Conservation (phyloP, 2,797 vertebrate species). For the Catostomus latipinnis region DNA sequence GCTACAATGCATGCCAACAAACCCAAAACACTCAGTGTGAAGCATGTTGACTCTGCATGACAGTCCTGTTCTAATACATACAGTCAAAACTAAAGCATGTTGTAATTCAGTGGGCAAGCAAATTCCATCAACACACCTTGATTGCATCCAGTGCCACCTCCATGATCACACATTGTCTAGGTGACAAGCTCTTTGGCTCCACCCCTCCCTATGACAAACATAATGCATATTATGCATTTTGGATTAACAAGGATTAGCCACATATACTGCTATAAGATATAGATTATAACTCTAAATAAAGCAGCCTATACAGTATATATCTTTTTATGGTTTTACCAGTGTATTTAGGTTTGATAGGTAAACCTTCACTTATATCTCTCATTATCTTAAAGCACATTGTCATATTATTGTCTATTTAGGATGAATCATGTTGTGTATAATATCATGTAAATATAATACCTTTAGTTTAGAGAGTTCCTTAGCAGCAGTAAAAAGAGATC, state of each 20-base stretch:
- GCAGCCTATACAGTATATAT: background rate
- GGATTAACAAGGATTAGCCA: slow-evolving; percentile 25
- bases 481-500: slow-evolving; percentile 94
- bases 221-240: background rate
- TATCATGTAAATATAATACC: slow-evolving; percentile 73
- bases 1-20: background rate
- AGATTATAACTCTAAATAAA: background rate
- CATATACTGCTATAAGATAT: background rate
- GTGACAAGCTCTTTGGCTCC: slow-evolving; percentile 90
- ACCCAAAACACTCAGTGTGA: background rate
- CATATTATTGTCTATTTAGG: too few species aligned
- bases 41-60: slow-evolving; percentile 5
- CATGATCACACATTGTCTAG: slow-evolving; percentile 89
- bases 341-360: background rate
- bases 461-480: slow-evolving; percentile 98
- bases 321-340: background rate
- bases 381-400: too few species aligned
- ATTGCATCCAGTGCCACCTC: slow-evolving; percentile 91
- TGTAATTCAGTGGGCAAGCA: background rate
- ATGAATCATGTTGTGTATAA: too few species aligned
- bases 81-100: background rate
- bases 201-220: slow-evolving; percentile 82
- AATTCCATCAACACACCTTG: slow-evolving; percentile 80
- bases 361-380: too few species aligned
- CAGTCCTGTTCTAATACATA: slow-evolving; percentile 15